phyloP scores from a whole-genome alignment of 2,888 invertebrate genomes.

The Campopleginae sp. region DNA sequence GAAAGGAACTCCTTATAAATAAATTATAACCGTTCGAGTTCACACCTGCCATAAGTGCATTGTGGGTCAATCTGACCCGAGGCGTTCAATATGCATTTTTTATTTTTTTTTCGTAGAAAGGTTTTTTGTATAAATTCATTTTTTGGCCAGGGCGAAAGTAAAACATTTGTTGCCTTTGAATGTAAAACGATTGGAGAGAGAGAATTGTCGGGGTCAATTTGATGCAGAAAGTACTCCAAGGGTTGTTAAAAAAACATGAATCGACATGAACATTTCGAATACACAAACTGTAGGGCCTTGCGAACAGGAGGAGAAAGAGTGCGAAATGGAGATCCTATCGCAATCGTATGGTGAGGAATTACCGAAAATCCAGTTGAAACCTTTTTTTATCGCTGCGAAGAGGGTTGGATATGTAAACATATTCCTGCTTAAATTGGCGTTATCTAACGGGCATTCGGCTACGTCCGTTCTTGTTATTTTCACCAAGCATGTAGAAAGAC shows the following conservation, averaged over 20 bases:
- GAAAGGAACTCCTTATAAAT: too few species aligned
- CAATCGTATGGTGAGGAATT: conserved; percentile 4
- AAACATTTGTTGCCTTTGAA: too few species aligned
- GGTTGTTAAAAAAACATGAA: neutral
- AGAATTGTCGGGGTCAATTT: too few species aligned
- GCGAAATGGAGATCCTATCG: neutral
- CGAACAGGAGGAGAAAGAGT: neutral
- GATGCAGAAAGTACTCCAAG: too few species aligned
- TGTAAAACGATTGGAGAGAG: too few species aligned
- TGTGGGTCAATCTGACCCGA: too few species aligned
- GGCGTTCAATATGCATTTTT: too few species aligned
- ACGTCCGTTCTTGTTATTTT: conserved; percentile 23
- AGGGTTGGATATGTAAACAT: conserved; percentile 42
- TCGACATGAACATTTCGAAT: neutral
- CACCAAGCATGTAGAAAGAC: neutral
- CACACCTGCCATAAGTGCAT: too few species aligned
- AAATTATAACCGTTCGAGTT: too few species aligned
- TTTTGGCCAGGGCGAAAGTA: too few species aligned
- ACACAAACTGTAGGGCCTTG: neutral
- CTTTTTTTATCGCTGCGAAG: neutral
- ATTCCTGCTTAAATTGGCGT: conserved; percentile 16
- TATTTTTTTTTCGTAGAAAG: too few species aligned
- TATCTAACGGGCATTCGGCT: conserved; percentile 40
- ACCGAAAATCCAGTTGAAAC: conserved; percentile 31
- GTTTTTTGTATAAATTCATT: too few species aligned